Base-by-base conservation (phyloP, 2,113 vertebrate species). In the Rhizomys pruinosus region DNA sequence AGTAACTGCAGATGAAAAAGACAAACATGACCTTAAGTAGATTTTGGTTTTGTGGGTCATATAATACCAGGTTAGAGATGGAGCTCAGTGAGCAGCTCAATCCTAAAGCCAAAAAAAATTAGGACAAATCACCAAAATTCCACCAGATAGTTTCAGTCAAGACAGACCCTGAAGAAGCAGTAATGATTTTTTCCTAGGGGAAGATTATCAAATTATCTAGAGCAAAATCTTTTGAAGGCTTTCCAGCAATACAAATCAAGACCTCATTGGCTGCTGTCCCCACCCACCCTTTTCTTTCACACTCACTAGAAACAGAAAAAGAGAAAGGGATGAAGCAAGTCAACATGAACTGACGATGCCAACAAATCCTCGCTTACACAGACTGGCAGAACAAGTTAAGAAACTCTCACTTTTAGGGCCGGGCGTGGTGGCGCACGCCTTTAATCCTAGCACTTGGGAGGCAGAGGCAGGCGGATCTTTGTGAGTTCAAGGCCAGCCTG, bases 121-220 rank as follows among this genome's bases (percentile, higher is more conserved):
- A 82, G 15, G 72, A 6, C 44, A 93, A 72, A 72, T 89, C 63
- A 59, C n/a, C 64, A 92, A 90, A 92, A 89, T 86, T 74, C 59
- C 29, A 88, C 47, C 66, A 42, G 76, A 11, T 52, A 81, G 72
- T 91, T 96, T 87, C 47, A 94, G 90, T 37, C 39, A 27, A 81
- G 47, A 81, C 89, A 77, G 47, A 8, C 22, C 23, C 32, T 15
- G 37, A 93, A 94, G 20, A 2, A 12, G 8, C 23, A 1, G 5
- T 72, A 71, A 4, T 3, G n/a, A 1, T 37, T 85, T 22, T 22
- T 76, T 6, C 59, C 74, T 27, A 5, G 0, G 63, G 17, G 17
- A 42, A 72, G 93, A 61, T 69, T 80, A 78, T 55, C 39, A 64
- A 74, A 71, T 84, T 29, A 72, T 63, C 27, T 87, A 68, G 37